Evolutionary conservation across 2,888 invertebrate genomes (phyloP).

Genomic region (Dicycla oo): DNA sequence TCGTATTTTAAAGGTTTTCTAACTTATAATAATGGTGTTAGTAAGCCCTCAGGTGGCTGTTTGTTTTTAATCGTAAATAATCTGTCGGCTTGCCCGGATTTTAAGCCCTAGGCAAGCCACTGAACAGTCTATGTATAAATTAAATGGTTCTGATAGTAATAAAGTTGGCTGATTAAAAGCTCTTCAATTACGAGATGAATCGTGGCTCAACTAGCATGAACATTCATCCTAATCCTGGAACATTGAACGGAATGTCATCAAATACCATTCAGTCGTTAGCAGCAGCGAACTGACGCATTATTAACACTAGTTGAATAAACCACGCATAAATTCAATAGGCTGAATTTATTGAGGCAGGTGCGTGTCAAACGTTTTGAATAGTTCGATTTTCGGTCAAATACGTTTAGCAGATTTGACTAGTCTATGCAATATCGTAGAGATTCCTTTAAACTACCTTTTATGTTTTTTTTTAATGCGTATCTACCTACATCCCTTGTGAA

Average conservation of each 20-base stretch:
- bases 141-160: neutral
- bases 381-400: neutral
- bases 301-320: slow-evolving; percentile 4
- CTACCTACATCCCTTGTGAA: neutral
- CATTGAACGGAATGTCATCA: neutral
- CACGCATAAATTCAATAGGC: neutral
- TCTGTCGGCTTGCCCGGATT: too few species aligned
- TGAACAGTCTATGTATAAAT: too few species aligned
- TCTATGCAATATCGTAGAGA: neutral
- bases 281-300: neutral
- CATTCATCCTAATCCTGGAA: neutral
- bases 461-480: neutral
- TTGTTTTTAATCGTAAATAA: too few species aligned
- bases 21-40: too few species aligned
- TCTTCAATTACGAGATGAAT: neutral
- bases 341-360: slow-evolving; percentile 1
- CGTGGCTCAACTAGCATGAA: neutral
- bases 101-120: too few species aligned
- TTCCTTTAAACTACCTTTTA: neutral
- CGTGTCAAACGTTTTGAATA: neutral
- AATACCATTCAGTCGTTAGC: slow-evolving; percentile 6
- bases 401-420: neutral
- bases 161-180: neutral
- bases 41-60: too few species aligned
- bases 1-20: too few species aligned